phyloP scores from a whole-genome alignment of 2,888 invertebrate genomes.

The Scaptomyza reducta region DNA sequence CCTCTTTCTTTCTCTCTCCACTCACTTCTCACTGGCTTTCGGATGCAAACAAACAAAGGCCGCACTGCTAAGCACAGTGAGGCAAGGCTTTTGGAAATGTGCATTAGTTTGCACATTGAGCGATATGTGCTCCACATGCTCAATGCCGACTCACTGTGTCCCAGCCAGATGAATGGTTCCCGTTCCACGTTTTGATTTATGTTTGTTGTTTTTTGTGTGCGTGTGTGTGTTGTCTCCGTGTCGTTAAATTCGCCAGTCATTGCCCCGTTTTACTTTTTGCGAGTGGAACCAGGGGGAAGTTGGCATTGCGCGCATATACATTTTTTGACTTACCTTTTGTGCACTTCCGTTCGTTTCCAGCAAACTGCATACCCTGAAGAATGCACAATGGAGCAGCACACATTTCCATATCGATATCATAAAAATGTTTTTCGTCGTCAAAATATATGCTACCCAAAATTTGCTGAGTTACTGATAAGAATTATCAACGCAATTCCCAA shows the following conservation, averaged over 20 bases:
- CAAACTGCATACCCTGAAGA: constrained; percentile 26
- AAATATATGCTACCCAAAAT: not conserved
- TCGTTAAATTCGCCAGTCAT: constrained; percentile 71
- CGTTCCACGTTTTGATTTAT: constrained; percentile 54
- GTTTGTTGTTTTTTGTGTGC: constrained; percentile 14
- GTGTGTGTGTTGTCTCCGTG: constrained; percentile 31
- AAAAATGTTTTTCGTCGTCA: not conserved
- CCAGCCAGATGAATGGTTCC: constrained; percentile 15
- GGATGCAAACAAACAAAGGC: constrained; percentile 55
- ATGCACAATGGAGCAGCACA: constrained; percentile 18
- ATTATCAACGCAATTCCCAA: constrained; percentile 11
- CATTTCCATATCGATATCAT: constrained; percentile 11
- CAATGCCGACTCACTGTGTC: not conserved
- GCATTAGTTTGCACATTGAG: constrained; percentile 18
- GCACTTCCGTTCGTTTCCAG: constrained; percentile 54
- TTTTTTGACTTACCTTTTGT: constrained; percentile 50
- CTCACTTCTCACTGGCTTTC: constrained; percentile 6
- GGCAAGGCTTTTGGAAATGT: constrained; percentile 36
- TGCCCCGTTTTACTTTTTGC: constrained; percentile 57
- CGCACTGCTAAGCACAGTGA: constrained; percentile 59
- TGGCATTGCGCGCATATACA: constrained; percentile 4
- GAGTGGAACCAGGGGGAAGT: constrained; percentile 9
- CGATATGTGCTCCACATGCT: not conserved
- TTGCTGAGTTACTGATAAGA: constrained; percentile 10
- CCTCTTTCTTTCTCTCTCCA: not conserved